Evolutionary conservation across 2,113 vertebrate genomes (phyloP).

Genomic region (Ceuthmochares aereus): DNA sequence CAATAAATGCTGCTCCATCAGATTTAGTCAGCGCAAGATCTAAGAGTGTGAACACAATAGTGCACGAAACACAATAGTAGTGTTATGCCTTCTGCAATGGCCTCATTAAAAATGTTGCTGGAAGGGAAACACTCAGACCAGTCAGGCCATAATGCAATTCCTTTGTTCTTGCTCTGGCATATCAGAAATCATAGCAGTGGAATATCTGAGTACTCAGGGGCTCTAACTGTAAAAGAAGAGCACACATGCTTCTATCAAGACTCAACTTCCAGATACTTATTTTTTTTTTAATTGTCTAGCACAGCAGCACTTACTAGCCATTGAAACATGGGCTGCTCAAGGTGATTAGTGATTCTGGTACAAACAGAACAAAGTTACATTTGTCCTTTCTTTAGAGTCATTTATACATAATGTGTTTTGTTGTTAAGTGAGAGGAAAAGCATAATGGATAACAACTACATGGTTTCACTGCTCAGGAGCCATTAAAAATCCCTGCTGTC

Average conservation of each 20-base stretch:
- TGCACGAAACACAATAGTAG: background rate
- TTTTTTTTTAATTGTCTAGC: background rate
- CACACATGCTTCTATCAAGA: background rate
- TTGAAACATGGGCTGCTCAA: background rate
- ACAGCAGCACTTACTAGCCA: background rate
- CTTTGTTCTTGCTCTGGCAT: background rate
- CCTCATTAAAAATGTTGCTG: background rate
- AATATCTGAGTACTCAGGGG: background rate
- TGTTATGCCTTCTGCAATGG: background rate
- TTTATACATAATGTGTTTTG: conserved; percentile 18
- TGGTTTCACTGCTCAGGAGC: background rate
- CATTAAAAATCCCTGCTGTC: background rate
- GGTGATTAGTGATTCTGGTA: background rate
- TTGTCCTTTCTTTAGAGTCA: background rate
- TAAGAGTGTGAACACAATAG: background rate
- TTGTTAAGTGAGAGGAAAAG: background rate
- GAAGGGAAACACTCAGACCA: background rate
- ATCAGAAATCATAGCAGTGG: background rate
- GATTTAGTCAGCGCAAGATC: background rate
- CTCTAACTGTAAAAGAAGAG: background rate
- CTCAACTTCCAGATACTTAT: background rate
- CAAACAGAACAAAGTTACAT: background rate
- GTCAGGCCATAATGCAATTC: background rate
- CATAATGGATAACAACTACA: background rate
- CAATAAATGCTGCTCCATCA: background rate